phyloP scores from a whole-genome alignment of 2,113 vertebrate species.

The Myodes glareolus region DNA sequence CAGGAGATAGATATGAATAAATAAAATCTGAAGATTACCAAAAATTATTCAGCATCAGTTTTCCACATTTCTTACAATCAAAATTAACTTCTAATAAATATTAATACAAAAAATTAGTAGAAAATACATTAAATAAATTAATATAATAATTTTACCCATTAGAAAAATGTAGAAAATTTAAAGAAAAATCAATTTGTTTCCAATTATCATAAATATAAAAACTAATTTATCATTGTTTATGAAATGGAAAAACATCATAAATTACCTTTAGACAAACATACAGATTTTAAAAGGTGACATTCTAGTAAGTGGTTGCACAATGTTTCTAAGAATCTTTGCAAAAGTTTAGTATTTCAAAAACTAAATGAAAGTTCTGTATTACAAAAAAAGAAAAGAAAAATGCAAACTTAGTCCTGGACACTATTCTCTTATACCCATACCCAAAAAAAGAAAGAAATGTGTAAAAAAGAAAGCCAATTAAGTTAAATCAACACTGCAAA shows the following conservation, averaged over 20 bases:
- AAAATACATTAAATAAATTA: neutral
- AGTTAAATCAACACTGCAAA: neutral
- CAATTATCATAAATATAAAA: neutral
- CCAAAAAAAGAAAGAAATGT: neutral
- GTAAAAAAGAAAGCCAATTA: no score
- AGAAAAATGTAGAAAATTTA: neutral
- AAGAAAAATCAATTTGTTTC: slow-evolving; percentile 36
- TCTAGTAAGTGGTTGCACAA: neutral
- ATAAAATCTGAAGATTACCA: slow-evolving; percentile 29
- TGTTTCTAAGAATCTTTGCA: slow-evolving; percentile 59
- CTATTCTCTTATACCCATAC: neutral
- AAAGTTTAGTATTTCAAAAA: slow-evolving; percentile 47
- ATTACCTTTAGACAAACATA: slow-evolving; percentile 9
- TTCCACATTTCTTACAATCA: slow-evolving; percentile 19
- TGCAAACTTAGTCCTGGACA: neutral
- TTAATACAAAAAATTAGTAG: neutral
- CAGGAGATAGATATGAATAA: neutral
- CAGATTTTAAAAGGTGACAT: neutral
- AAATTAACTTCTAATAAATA: neutral
- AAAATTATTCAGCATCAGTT: slow-evolving; percentile 33
- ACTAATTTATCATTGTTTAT: slow-evolving; percentile 39
- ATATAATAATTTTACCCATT: neutral
- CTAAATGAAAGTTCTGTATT: slow-evolving; percentile 8
- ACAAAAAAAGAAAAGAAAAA: neutral
- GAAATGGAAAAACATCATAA: slow-evolving; percentile 26